A percentile compares a stretch with the other conserved stretches of the same genome.
phyloP scores from a whole-genome alignment of 2,888 invertebrate genomes.

The Ichneumoninae sp. region DNA sequence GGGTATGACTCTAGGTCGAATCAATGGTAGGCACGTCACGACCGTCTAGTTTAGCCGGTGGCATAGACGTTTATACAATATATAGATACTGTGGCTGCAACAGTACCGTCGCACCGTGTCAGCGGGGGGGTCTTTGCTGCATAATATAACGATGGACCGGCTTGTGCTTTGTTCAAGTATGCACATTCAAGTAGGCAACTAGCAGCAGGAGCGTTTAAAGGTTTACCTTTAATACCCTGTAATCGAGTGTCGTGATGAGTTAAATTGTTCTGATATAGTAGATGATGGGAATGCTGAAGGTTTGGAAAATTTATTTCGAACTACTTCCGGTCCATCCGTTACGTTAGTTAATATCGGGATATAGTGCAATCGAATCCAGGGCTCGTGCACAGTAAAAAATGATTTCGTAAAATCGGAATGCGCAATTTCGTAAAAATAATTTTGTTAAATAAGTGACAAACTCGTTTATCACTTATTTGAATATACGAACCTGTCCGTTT shows the following conservation, averaged over 20 bases:
- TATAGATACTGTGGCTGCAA: slow-evolving; percentile 37
- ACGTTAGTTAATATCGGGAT: too few species aligned
- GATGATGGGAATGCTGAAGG: slow-evolving; percentile 14
- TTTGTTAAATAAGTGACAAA: too few species aligned
- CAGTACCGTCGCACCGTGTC: slow-evolving; percentile 34
- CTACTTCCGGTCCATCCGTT: not conserved
- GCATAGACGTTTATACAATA: slow-evolving; percentile 40
- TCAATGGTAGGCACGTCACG: slow-evolving; percentile 58
- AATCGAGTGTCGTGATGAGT: slow-evolving; percentile 55
- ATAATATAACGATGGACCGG: slow-evolving; percentile 57
- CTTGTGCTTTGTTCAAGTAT: slow-evolving; percentile 61
- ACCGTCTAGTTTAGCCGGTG: slow-evolving; percentile 51
- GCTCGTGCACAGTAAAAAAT: too few species aligned
- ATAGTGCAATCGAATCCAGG: too few species aligned
- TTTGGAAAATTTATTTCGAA: not conserved
- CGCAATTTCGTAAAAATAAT: too few species aligned
- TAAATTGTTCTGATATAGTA: slow-evolving; percentile 56
- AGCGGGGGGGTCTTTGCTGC: slow-evolving; percentile 45
- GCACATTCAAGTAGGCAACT: slow-evolving; percentile 58
- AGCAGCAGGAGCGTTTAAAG: slow-evolving; percentile 54
- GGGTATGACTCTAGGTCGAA: slow-evolving; percentile 52
- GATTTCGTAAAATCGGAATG: too few species aligned
- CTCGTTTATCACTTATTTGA: too few species aligned
- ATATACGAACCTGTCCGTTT: too few species aligned
- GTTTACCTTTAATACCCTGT: slow-evolving; percentile 58